Conservation (phyloP, 1,140 invertebrate species). For the Aphis gossypii region DNA sequence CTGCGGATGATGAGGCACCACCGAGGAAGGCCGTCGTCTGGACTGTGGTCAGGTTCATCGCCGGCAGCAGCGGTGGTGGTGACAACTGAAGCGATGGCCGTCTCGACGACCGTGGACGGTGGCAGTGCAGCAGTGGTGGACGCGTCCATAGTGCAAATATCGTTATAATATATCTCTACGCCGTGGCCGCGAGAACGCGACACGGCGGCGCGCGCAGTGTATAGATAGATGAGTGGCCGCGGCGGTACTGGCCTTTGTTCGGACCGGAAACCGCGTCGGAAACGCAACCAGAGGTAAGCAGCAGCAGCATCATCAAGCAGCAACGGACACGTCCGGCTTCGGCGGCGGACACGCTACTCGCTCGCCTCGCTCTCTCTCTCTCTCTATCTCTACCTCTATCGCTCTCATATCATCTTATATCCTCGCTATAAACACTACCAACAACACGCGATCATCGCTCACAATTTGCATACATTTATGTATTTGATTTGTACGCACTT, state of each 20-base stretch:
- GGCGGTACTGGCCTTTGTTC: slow-evolving; percentile 34
- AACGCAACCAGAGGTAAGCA: slow-evolving; percentile 53
- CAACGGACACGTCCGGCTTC: not conserved
- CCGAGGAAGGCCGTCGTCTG: not conserved
- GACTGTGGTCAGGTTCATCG: too few relatives aligned
- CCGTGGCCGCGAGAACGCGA: not conserved
- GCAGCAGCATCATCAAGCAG: not conserved
- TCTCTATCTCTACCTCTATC: not conserved
- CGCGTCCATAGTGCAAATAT: not conserved
- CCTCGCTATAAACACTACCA: not conserved
- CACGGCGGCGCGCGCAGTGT: not conserved
- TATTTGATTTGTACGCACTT: not conserved
- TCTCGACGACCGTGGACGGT: not conserved
- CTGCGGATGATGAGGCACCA: too few relatives aligned
- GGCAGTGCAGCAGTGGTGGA: not conserved
- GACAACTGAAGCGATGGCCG: too few relatives aligned
- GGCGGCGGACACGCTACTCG: not conserved
- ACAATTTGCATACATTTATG: not conserved
- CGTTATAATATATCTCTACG: slow-evolving; percentile 5
- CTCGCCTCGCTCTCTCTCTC: not conserved
- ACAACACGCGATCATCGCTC: not conserved
- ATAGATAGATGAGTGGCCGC: slow-evolving; percentile 40
- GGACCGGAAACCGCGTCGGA: slow-evolving; percentile 51
- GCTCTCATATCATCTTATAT: not conserved
- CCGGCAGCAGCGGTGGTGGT: not conserved